Conservation (phyloP, 2,113 vertebrate genomes). For the Alligator sinensis region DNA sequence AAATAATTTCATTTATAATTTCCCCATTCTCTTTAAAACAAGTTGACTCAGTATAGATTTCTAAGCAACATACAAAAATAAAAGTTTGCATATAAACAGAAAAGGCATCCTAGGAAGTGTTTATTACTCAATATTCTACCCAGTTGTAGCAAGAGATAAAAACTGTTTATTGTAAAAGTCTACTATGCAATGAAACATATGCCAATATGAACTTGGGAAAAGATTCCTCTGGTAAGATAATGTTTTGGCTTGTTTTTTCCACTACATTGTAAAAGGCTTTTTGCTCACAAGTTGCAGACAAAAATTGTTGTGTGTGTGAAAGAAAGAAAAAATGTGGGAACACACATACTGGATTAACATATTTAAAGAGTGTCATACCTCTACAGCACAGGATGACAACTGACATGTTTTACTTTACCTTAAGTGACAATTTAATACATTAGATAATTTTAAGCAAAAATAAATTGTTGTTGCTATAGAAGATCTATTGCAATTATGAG, state of each 20-base stretch:
- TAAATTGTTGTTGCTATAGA: neutral
- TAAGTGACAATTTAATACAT: neutral
- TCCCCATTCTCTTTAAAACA: slow-evolving; percentile 43
- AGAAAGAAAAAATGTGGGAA: neutral
- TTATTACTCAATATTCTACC: neutral
- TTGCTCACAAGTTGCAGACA: neutral
- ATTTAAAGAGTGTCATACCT: neutral
- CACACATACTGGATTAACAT: neutral
- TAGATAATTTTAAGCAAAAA: neutral
- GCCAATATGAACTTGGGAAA: neutral
- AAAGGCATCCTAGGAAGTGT: neutral
- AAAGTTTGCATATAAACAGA: slow-evolving; percentile 7
- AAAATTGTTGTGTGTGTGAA: neutral
- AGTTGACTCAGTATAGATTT: slow-evolving; percentile 27
- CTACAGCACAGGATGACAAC: neutral
- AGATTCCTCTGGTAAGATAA: neutral
- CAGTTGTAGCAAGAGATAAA: neutral
- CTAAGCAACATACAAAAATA: slow-evolving; percentile 19
- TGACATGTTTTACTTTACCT: neutral
- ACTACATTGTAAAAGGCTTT: neutral
- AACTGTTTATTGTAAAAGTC: neutral
- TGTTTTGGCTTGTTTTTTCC: neutral
- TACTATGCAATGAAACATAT: neutral
- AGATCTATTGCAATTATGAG: neutral
- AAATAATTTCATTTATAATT: neutral